Evolutionary conservation across 2,888 invertebrate species (phyloP).

Genomic region (Isoperla grammatica): DNA sequence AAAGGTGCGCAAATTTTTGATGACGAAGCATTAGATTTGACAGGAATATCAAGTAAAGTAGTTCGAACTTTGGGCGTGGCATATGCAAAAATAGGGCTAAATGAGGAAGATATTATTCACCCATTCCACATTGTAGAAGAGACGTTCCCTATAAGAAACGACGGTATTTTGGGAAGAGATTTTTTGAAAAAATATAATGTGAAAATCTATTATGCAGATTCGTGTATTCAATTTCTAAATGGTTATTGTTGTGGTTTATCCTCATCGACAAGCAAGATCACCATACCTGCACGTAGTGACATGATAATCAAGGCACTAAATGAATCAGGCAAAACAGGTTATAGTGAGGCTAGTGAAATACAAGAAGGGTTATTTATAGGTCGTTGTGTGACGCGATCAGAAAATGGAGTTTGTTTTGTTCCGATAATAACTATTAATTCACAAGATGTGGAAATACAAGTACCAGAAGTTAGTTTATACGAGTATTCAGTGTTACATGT

Average conservation of each 20-base stretch:
- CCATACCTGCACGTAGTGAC: too few relatives aligned
- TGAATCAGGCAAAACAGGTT: too few relatives aligned
- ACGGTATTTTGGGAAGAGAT: conserved; percentile 18
- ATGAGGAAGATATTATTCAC: conserved; percentile 11
- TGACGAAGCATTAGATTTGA: not conserved
- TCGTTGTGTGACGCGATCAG: not conserved
- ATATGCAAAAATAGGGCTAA: conserved; percentile 19
- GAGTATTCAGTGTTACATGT: not conserved
- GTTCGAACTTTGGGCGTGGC: conserved; percentile 15
- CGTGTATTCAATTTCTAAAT: not conserved
- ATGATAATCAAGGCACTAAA: too few relatives aligned
- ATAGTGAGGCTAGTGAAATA: too few relatives aligned
- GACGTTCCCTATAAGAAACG: conserved; percentile 16
- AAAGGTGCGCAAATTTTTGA: conserved; percentile 13
- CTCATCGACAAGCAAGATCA: not conserved
- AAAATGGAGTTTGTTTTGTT: not conserved
- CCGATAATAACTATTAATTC: not conserved
- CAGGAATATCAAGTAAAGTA: not conserved
- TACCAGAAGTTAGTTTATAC: not conserved
- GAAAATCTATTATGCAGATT: not conserved
- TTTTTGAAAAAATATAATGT: conserved; percentile 4
- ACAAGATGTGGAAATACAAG: not conserved
- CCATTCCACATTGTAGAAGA: conserved; percentile 23
- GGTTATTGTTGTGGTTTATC: not conserved
- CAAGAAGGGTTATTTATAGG: too few relatives aligned